Percentiles rank a stretch among this genome's conserved stretches.
Evolutionary conservation across 2,888 invertebrate species (phyloP).

Genomic region (Acrobasis consociella): DNA sequence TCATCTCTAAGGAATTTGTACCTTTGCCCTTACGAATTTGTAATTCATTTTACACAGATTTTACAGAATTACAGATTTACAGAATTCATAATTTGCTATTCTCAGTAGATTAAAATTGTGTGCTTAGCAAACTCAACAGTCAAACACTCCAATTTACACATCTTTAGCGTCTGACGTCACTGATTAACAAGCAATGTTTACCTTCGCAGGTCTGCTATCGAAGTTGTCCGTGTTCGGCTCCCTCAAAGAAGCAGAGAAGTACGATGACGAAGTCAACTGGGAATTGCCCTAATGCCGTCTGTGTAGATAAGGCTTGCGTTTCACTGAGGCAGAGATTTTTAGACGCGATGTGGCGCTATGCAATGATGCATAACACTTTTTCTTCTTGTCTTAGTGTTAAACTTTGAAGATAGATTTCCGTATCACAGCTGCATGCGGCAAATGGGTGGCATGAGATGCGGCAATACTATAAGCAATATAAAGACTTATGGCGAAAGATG

Average conservation of each 20-base stretch:
- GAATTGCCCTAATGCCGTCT: conserved; percentile 77
- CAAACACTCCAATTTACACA: background rate
- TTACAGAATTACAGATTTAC: no score
- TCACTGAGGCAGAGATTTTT: background rate
- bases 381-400: background rate
- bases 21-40: no score
- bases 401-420: no score
- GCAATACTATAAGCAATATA: no score
- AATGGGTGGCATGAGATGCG: no score
- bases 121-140: background rate
- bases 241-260: conserved; percentile 81
- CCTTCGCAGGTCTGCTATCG: conserved; percentile 72
- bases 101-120: no score
- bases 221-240: conserved; percentile 68
- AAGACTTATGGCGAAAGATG: no score
- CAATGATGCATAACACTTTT: background rate
- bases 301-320: background rate
- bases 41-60: no score
- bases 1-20: no score
- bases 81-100: no score
- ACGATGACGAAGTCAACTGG: conserved; percentile 86
- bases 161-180: background rate
- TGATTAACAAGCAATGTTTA: background rate
- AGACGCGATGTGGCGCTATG: background rate
- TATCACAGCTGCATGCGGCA: no score